Percentiles rank a stretch among this genome's conserved stretches.
These are phyloP conservation scores for Calyptommatus sinebrachiatus DNA, from an alignment of 2,113 vertebrate genomes.

Conservation along the genomic window DNA sequence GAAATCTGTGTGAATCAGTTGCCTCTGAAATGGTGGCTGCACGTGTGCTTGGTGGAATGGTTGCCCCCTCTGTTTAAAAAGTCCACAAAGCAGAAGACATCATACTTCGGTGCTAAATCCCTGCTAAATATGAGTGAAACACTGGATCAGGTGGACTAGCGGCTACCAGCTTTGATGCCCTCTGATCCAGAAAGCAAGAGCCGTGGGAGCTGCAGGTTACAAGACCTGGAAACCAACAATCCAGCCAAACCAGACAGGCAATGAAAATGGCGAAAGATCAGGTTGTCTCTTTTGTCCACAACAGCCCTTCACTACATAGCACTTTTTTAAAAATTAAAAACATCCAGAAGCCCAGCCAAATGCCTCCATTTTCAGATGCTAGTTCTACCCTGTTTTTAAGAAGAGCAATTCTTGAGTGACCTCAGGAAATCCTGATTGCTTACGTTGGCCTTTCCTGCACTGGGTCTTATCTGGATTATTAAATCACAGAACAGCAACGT, in stretches of 20 bases:
- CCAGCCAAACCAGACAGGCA: no score
- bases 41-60: background rate
- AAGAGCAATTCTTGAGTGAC: background rate
- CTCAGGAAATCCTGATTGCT: accelerated
- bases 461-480: no score
- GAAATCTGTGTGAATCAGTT: background rate
- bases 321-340: background rate
- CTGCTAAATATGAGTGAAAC: background rate
- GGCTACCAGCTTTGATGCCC: no score
- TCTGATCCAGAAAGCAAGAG: no score
- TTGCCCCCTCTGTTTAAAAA: no score
- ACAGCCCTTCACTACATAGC: background rate
- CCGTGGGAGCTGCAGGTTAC: no score
- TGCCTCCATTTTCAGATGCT: background rate
- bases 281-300: background rate
- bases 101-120: background rate
- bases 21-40: background rate
- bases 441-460: no score
- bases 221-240: no score
- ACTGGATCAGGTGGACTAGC: background rate
- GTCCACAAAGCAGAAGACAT: background rate
- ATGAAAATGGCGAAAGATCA: background rate
- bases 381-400: background rate
- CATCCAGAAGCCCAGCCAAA: background rate
- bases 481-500: no score